Evolutionary conservation across 37 sponge, comb jelly and placozoan genomes (phyloP).

Genomic region (Geodia barretti): DNA sequence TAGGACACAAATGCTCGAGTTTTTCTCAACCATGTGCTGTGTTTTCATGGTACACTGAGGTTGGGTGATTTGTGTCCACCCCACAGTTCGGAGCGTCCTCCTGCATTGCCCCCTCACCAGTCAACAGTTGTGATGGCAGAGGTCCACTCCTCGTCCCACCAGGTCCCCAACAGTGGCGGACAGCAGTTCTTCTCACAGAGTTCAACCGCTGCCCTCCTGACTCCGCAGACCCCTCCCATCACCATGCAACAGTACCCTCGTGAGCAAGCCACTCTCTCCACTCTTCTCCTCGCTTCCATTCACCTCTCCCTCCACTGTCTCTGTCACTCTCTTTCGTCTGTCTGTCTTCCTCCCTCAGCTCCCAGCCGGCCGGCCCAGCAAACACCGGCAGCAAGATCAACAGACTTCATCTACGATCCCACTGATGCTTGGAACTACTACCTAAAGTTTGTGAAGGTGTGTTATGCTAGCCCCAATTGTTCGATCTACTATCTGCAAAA

Average conservation of each 20-base stretch:
- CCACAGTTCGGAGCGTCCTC: too few species aligned
- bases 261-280: neutral
- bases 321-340: neutral
- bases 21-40: too few species aligned
- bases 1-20: too few species aligned
- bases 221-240: neutral
- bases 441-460: conserved; percentile 57
- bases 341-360: conserved; percentile 1
- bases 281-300: neutral
- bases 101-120: too few species aligned
- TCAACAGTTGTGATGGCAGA: too few species aligned
- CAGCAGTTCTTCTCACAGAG: too few species aligned
- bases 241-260: neutral
- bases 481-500: too few species aligned
- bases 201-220: neutral
- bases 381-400: neutral
- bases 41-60: too few species aligned
- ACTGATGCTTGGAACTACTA: conserved; percentile 60
- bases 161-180: too few species aligned
- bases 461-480: too few species aligned
- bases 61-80: too few species aligned
- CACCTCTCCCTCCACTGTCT: neutral
- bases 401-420: conserved; percentile 54
- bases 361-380: neutral
- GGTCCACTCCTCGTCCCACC: too few species aligned